Evolutionary conservation across 2,888 invertebrate species (phyloP).

Genomic region (Xylota segnis): DNA sequence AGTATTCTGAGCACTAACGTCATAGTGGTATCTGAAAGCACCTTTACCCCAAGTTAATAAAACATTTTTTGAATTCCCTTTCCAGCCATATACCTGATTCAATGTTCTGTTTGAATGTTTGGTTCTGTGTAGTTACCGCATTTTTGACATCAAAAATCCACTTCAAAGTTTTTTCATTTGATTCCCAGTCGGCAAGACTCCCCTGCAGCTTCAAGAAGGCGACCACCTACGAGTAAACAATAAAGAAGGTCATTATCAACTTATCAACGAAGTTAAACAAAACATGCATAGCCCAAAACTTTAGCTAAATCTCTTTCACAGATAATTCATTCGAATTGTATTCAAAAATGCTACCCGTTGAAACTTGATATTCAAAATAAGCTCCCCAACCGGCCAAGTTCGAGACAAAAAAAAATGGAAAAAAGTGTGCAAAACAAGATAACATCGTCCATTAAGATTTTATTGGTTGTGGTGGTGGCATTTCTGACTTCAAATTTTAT

Average conservation of each 20-base stretch:
- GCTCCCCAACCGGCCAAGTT: background rate
- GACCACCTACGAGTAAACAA: conserved; percentile 26
- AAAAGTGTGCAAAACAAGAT: background rate
- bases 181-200: conserved; percentile 19
- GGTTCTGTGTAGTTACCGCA: conserved; percentile 46
- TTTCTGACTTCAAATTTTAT: background rate
- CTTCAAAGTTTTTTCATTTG: conserved; percentile 15
- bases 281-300: background rate
- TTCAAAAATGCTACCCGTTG: background rate
- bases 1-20: conserved; percentile 38
- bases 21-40: conserved; percentile 56
- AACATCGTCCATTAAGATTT: conserved; percentile 1
- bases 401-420: background rate
- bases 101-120: conserved; percentile 45
- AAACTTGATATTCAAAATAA: conserved; percentile 6
- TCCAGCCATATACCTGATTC: conserved; percentile 56
- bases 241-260: background rate
- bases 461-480: background rate
- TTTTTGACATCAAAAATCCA: conserved; percentile 55
- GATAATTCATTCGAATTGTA: background rate
- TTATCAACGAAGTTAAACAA: no score
- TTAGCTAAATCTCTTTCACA: background rate
- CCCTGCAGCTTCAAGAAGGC: conserved; percentile 31
- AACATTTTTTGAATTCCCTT: no score
- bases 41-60: background rate